A percentile compares a stretch with the other conserved stretches of the same genome.
Conservation (phyloP, 2,113 vertebrate species). For the Corapipo altera region DNA sequence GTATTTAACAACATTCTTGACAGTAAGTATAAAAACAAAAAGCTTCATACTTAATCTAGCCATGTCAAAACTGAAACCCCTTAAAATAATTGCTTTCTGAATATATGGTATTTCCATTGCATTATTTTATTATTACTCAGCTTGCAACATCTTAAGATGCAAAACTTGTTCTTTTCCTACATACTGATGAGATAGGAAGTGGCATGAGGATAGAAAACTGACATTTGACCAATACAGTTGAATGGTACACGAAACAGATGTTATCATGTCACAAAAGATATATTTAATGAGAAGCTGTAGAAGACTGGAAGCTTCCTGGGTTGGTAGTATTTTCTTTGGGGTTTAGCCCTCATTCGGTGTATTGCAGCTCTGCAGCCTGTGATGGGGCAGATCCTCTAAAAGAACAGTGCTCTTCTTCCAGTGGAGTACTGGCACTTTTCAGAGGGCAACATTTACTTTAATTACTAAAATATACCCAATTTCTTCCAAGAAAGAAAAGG, state of each 20-base stretch:
- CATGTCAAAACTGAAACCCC: conserved; percentile 56
- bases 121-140: conserved; percentile 47
- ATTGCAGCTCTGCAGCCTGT: not conserved
- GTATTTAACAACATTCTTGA: conserved; percentile 58
- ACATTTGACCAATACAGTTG: not conserved
- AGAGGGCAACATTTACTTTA: conserved; percentile 57
- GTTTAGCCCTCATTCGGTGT: not conserved
- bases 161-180: conserved; percentile 44
- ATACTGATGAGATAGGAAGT: conserved; percentile 54
- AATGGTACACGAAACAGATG: conserved; percentile 20
- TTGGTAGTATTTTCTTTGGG: not conserved
- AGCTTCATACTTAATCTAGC: conserved; percentile 52
- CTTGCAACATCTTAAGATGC: conserved; percentile 30
- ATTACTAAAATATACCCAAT: conserved; percentile 63
- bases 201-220: conserved; percentile 4
- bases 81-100: conserved; percentile 64
- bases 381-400: not conserved
- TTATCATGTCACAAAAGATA: not conserved
- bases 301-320: not conserved
- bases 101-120: conserved; percentile 35
- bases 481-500: conserved; percentile 63
- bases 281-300: not conserved
- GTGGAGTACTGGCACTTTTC: conserved; percentile 46
- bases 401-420: not conserved
- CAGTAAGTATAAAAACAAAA: conserved; percentile 50